phyloP scores from a whole-genome alignment of 2,113 vertebrate species.

The Eolophus roseicapilla region DNA sequence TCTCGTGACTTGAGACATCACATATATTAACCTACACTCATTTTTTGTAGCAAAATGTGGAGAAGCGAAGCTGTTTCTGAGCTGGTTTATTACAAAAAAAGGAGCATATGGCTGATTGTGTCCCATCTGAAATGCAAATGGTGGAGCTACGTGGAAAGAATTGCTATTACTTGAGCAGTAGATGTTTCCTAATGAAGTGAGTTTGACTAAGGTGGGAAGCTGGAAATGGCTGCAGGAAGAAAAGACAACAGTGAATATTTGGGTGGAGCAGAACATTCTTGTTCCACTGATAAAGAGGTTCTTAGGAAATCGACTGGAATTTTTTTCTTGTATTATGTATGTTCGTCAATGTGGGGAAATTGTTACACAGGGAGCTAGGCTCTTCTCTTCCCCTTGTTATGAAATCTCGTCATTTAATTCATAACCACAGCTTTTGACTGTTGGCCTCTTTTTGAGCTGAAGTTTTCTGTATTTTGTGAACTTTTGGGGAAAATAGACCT shows the following conservation, averaged over 20 bases:
- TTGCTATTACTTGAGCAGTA: conserved; percentile 28
- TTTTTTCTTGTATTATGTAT: background rate
- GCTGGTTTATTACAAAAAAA: conserved; percentile 16
- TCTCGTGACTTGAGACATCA: conserved; percentile 17
- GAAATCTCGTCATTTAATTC: conserved; percentile 36
- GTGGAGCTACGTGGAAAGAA: conserved; percentile 45
- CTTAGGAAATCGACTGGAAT: conserved; percentile 4
- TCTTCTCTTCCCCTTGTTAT: background rate
- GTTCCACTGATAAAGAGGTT: conserved; percentile 44
- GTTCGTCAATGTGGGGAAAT: background rate
- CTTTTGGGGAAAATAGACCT: background rate
- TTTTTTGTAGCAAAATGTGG: conserved; percentile 5
- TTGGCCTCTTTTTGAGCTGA: background rate
- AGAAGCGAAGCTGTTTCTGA: conserved; percentile 33
- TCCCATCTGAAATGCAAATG: conserved; percentile 66
- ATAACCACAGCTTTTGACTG: conserved; percentile 1
- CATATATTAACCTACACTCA: conserved; percentile 30
- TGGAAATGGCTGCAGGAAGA: conserved; percentile 5
- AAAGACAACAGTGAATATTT: conserved; percentile 23
- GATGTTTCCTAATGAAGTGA: conserved; percentile 51
- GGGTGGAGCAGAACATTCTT: conserved; percentile 31
- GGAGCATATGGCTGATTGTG: conserved; percentile 59
- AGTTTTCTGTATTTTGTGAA: background rate
- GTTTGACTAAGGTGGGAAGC: conserved; percentile 49
- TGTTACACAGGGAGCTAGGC: background rate